Evolutionary conservation across 2,888 invertebrate species (phyloP).

Genomic region (Nipponacmea schrenckii): DNA sequence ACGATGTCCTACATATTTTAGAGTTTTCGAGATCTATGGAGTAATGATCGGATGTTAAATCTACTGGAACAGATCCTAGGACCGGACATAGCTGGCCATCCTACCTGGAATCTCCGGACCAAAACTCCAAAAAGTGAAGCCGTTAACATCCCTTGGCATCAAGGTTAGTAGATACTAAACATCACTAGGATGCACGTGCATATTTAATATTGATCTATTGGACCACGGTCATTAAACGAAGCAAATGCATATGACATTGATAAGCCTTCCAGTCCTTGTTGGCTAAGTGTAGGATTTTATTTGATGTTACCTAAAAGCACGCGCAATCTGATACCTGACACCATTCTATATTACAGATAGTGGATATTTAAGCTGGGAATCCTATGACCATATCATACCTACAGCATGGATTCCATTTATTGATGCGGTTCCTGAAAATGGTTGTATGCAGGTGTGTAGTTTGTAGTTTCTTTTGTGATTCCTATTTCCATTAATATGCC

Average conservation of each 20-base stretch:
- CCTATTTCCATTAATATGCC: no score
- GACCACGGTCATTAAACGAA: neutral
- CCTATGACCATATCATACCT: slow-evolving; percentile 58
- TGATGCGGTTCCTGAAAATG: slow-evolving; percentile 56
- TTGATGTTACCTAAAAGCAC: neutral
- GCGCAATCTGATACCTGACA: no score
- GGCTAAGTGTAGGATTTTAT: neutral
- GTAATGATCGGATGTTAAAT: slow-evolving; percentile 56
- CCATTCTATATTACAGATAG: slow-evolving; percentile 40
- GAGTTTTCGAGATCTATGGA: slow-evolving; percentile 59
- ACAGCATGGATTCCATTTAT: slow-evolving; percentile 65
- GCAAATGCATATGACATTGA: neutral
- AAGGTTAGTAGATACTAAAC: slow-evolving; percentile 41
- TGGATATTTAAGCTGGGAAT: slow-evolving; percentile 61
- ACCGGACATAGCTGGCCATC: slow-evolving; percentile 63
- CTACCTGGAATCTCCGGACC: slow-evolving; percentile 64
- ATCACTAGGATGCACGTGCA: neutral
- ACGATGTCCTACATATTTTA: slow-evolving; percentile 24
- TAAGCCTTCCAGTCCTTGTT: neutral
- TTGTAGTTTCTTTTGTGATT: neutral
- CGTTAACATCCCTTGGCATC: slow-evolving; percentile 63
- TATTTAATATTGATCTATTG: neutral
- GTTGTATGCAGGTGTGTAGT: slow-evolving; percentile 58
- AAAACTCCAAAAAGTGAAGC: slow-evolving; percentile 59
- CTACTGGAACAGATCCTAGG: slow-evolving; percentile 63